Evolutionary conservation across 2,113 vertebrate species (phyloP).

Genomic region (Piaya cayana): DNA sequence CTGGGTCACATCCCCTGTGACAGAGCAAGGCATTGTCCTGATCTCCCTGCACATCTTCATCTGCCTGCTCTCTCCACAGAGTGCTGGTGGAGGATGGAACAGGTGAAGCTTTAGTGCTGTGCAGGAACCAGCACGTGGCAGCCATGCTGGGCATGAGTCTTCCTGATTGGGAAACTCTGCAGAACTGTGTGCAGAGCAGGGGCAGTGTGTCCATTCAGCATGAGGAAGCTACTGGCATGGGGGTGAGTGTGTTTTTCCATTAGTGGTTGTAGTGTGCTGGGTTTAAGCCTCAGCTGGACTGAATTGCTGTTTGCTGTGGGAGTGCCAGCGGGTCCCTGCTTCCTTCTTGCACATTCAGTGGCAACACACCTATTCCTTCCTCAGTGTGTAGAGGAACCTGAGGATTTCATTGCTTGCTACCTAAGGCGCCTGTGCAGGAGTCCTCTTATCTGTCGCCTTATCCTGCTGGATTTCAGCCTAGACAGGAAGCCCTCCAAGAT

Average conservation of each 20-base stretch:
- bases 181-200: conserved; percentile 74
- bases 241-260: conserved; percentile 44
- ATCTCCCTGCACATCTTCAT: conserved; percentile 35
- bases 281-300: neutral
- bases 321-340: neutral
- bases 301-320: neutral
- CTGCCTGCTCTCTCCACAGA: conserved; percentile 58
- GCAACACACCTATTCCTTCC: neutral
- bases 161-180: conserved; percentile 82
- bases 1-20: neutral
- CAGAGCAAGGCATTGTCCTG: neutral
- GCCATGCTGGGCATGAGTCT: conserved; percentile 74
- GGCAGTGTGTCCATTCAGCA: conserved; percentile 76
- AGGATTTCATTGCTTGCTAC: conserved; percentile 51
- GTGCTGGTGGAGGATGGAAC: conserved; percentile 84
- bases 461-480: conserved; percentile 58
- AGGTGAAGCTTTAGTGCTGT: conserved; percentile 79
- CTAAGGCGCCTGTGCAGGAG: conserved; percentile 64
- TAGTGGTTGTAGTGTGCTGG: neutral
- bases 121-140: conserved; percentile 72
- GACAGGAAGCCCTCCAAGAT: conserved; percentile 60
- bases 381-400: conserved; percentile 45
- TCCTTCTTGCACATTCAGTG: neutral
- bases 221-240: conserved; percentile 65
- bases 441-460: conserved; percentile 54